Evolutionary conservation across 1,140 invertebrate genomes (phyloP).

Genomic region (Cydia amplana): DNA sequence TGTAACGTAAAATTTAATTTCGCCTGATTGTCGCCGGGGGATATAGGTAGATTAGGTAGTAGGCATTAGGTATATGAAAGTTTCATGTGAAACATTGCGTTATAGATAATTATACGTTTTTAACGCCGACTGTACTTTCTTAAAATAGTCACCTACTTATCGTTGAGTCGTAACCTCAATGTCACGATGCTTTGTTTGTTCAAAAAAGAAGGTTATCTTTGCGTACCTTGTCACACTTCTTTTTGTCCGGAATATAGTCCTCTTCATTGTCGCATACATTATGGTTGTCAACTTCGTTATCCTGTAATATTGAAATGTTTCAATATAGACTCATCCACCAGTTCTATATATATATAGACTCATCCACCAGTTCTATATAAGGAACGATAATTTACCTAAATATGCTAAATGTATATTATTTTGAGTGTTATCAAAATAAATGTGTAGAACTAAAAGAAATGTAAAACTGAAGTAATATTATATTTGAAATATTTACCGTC

Average conservation of each 20-base stretch:
- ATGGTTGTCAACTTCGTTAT: conserved; percentile 71
- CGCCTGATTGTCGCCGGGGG: no score
- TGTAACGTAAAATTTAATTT: not conserved
- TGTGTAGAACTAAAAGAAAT: not conserved
- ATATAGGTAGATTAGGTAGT: no score
- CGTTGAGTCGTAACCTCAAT: no score
- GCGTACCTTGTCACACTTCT: conserved; percentile 72
- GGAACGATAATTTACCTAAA: no score
- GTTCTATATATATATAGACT: not conserved
- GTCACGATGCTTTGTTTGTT: not conserved
- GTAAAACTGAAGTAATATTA: not conserved
- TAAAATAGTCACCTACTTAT: no score
- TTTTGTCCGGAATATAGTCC: conserved; percentile 84
- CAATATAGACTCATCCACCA: no score
- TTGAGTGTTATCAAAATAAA: no score
- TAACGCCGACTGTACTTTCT: not conserved
- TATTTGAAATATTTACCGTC: conserved; percentile 51
- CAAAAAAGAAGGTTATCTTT: not conserved
- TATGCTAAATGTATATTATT: no score
- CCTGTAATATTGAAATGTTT: conserved; percentile 44
- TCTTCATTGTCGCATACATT: conserved; percentile 80
- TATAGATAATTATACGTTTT: no score
- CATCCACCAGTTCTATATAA: not conserved
- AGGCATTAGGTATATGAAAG: no score
- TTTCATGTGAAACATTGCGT: no score